These are phyloP conservation scores for Dipodomys ordii DNA, from an alignment of 2,113 vertebrate genomes.

Conservation along the genomic window DNA sequence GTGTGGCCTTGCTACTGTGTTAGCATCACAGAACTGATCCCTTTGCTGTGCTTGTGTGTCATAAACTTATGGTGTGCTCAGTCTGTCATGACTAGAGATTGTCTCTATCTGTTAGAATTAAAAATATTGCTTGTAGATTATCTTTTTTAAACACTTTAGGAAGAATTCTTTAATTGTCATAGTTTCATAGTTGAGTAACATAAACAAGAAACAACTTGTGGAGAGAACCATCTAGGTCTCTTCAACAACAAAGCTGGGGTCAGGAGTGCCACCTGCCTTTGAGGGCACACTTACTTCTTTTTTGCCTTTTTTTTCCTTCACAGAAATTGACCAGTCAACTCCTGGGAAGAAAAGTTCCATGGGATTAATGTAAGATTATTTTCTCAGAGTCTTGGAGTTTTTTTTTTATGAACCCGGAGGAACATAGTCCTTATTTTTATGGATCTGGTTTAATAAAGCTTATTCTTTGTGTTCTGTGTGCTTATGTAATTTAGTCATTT, in stretches of 20 bases:
- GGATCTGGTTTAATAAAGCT: neutral
- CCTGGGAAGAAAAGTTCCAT: slow-evolving; percentile 88
- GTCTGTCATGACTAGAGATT: neutral
- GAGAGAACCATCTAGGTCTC: neutral
- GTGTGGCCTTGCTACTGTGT: neutral
- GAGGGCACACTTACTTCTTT: neutral
- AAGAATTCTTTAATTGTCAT: neutral
- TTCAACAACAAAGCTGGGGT: neutral
- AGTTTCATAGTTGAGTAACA: neutral
- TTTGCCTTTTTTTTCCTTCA: slow-evolving; percentile 30
- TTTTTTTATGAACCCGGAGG: neutral
- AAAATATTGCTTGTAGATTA: neutral
- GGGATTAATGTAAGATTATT: slow-evolving; percentile 81
- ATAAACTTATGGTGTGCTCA: neutral
- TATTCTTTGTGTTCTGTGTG: neutral
- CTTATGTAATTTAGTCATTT: neutral
- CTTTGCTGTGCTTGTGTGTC: neutral
- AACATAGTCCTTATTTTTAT: neutral
- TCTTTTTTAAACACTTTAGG: slow-evolving; percentile 25
- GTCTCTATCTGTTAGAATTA: neutral
- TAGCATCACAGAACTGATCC: neutral
- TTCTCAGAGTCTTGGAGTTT: neutral
- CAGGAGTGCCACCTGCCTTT: neutral
- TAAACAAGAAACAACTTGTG: neutral
- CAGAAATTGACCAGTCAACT: slow-evolving; percentile 89